Evolutionary conservation across 2,888 invertebrate species (phyloP).

Genomic region (Tryphoninae sp.): DNA sequence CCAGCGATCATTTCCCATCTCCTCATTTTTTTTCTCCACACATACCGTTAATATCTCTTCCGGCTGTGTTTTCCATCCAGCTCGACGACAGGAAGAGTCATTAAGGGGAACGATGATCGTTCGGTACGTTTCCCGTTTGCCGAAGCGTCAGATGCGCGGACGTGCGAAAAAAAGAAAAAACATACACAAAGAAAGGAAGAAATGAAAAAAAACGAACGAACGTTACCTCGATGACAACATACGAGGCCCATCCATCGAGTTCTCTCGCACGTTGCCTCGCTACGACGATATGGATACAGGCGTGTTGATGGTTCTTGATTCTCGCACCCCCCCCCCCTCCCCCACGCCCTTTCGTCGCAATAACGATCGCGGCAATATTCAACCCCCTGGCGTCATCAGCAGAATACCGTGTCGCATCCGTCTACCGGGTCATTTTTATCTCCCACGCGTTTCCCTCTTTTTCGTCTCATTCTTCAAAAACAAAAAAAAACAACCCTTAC

Average conservation of each 20-base stretch:
- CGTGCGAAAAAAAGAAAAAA: not conserved
- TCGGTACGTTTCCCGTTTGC: conserved; percentile 52
- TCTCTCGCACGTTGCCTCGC: conserved; percentile 43
- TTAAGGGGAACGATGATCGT: conserved; percentile 75
- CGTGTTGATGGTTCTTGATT: conserved; percentile 49
- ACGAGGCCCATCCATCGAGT: conserved; percentile 35
- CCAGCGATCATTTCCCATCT: conserved; percentile 37
- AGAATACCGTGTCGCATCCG: conserved; percentile 31
- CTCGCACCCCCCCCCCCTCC: not conserved
- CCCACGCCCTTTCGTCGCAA: conserved; percentile 55
- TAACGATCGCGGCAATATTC: conserved; percentile 72
- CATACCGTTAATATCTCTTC: conserved; percentile 16
- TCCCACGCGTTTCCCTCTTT: conserved; percentile 33
- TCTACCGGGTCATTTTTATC: conserved; percentile 52
- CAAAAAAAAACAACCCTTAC: conserved; percentile 27
- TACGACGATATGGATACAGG: conserved; percentile 64
- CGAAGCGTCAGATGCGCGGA: conserved; percentile 41
- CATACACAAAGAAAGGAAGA: not conserved
- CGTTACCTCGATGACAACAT: conserved; percentile 36
- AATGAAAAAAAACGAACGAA: conserved; percentile 1
- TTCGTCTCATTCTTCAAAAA: conserved; percentile 35
- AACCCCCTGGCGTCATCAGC: conserved; percentile 53
- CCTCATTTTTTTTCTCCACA: conserved; percentile 30
- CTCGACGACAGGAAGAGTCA: conserved; percentile 69
- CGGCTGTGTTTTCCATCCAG: conserved; percentile 32